phyloP scores from a whole-genome alignment of 2,797 vertebrate species.

The Poeciliopsis gracilis region DNA sequence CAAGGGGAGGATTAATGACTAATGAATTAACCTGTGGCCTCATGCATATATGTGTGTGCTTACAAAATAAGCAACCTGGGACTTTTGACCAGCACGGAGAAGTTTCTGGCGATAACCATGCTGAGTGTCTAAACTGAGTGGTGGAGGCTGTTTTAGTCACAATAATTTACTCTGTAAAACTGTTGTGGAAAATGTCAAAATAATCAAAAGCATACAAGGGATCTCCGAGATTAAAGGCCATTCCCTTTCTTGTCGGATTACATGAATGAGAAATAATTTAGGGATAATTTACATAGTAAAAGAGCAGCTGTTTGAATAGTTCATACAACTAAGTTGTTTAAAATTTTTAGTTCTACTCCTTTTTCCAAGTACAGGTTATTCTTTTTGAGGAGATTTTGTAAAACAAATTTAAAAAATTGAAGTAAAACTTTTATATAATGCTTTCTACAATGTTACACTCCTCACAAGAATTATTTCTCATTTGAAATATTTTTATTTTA shows the following conservation, averaged over 20 bases:
- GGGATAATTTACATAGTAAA: not conserved
- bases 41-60: conserved; percentile 11
- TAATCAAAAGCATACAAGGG: not conserved
- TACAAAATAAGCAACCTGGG: not conserved
- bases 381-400: not conserved
- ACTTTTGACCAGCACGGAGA: not conserved
- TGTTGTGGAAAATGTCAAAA: not conserved
- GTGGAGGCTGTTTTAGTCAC: not conserved
- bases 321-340: not conserved
- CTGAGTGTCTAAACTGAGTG: not conserved
- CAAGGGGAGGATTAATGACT: conserved; percentile 6
- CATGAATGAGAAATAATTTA: not conserved
- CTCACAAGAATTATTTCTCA: too few relatives aligned
- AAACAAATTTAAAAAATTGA: not conserved
- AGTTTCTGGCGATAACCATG: not conserved
- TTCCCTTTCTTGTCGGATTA: not conserved
- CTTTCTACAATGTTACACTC: too few relatives aligned
- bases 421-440: too few relatives aligned
- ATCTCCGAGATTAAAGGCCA: not conserved
- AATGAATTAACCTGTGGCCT: not conserved
- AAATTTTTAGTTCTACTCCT: not conserved
- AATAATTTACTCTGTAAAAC: not conserved
- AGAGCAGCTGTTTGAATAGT: not conserved
- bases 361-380: not conserved
- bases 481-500: too few relatives aligned